These are phyloP conservation scores for Thalassophryne amazonica DNA, from an alignment of 2,797 vertebrate genomes.

Conservation along the genomic window DNA sequence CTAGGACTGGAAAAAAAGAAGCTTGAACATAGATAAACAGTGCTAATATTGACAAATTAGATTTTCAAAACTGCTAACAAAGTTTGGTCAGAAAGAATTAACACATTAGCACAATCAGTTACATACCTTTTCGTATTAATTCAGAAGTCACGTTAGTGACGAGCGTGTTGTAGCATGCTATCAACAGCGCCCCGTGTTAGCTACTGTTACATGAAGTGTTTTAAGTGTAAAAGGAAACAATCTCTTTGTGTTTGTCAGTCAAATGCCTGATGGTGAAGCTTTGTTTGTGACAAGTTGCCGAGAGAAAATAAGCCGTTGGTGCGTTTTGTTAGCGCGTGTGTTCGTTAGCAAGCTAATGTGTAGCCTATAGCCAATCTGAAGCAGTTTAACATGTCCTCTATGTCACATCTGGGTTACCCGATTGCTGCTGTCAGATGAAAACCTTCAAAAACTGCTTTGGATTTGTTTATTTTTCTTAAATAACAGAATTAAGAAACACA, in stretches of 20 bases:
- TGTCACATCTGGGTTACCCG: slow-evolving; percentile 72
- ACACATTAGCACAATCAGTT: slow-evolving; percentile 88
- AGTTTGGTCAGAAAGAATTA: slow-evolving; percentile 88
- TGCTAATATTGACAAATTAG: slow-evolving; percentile 85
- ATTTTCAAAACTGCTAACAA: slow-evolving; percentile 86
- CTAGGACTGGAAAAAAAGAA: slow-evolving; percentile 85
- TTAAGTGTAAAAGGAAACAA: slow-evolving; percentile 61
- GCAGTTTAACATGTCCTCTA: slow-evolving; percentile 65
- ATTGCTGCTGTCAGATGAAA: slow-evolving; percentile 55
- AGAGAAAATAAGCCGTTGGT: slow-evolving; percentile 35
- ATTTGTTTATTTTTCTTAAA: background rate
- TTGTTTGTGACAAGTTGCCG: slow-evolving; percentile 26
- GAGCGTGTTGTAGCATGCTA: slow-evolving; percentile 79
- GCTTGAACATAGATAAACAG: slow-evolving; percentile 87
- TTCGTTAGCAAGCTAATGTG: slow-evolving; percentile 33
- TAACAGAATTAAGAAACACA: background rate
- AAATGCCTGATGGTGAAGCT: slow-evolving; percentile 55
- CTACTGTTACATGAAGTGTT: slow-evolving; percentile 69
- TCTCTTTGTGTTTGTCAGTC: slow-evolving; percentile 52
- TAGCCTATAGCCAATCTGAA: slow-evolving; percentile 67
- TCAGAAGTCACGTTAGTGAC: slow-evolving; percentile 84
- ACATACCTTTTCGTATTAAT: slow-evolving; percentile 82
- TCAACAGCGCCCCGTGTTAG: slow-evolving; percentile 54
- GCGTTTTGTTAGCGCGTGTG: slow-evolving; percentile 31
- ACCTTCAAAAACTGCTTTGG: slow-evolving; percentile 26